Percentiles rank a stretch among this genome's conserved stretches.
Conservation (phyloP, 2,888 invertebrate species). For the Sphecodes monilicornis region DNA sequence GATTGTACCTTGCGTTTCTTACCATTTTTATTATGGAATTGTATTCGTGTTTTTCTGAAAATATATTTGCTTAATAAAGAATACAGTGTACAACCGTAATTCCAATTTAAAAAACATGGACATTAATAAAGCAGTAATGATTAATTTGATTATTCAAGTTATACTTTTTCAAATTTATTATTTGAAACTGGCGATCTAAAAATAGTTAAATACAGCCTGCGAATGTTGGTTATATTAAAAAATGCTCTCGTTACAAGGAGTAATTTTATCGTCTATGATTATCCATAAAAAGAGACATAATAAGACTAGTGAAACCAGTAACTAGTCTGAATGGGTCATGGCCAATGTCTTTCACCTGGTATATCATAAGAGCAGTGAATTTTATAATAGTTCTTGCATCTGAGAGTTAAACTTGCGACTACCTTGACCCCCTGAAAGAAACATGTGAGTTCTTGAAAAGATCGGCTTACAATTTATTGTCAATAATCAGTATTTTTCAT, state of each 20-base stretch:
- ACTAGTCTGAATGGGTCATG: neutral
- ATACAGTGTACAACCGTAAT: no score
- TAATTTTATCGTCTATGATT: neutral
- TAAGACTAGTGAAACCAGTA: neutral
- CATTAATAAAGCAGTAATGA: no score
- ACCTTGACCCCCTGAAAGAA: slow-evolving; percentile 40
- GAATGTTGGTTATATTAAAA: neutral
- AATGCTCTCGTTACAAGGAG: neutral
- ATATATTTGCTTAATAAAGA: no score
- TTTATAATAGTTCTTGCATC: neutral
- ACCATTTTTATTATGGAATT: no score
- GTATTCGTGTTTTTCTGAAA: no score
- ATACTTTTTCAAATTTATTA: no score
- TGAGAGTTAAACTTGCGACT: neutral
- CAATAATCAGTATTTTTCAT: slow-evolving; percentile 80
- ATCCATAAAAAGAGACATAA: neutral
- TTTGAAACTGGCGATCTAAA: no score
- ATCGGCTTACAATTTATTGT: slow-evolving; percentile 83
- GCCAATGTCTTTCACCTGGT: neutral
- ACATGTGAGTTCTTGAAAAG: slow-evolving; percentile 77
- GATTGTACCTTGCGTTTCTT: no score
- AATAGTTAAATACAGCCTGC: no score
- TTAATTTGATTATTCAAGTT: no score
- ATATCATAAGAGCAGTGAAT: neutral
- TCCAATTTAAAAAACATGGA: no score